Base-by-base conservation (phyloP, 2,888 invertebrate genomes). In the Melipona bicolor region DNA sequence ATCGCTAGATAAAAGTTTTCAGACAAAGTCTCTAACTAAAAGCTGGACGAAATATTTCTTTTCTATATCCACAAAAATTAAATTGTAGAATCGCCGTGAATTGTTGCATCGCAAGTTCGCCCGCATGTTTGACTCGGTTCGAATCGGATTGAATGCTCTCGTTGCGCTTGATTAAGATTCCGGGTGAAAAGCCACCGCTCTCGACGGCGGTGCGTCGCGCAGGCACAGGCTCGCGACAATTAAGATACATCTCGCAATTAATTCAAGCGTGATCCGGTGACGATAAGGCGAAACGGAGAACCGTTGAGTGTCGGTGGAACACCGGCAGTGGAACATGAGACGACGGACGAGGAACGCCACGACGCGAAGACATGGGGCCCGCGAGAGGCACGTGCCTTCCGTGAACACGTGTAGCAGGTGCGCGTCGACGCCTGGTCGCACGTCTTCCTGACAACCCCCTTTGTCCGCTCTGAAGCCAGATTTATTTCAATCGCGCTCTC, bases 381-480 rank as follows among this genome's bases (percentile, higher is more conserved):
- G 43, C 70, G 77, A 84, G 82, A 82, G 86, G 85, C 88, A 86
- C 88, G 88, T 88, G 88, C 85, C 88, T 83, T 75, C 69, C 73
- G 61, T 68, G 83, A 80, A 81, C 87, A 83, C 87, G 87, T 87
- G 85, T 85, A 81, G 84, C 88, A 88, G 88, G 88, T 88, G 88
- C 68, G 54, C 71, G 67, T 59, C 68, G 54, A 27, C 27, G 24
- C 36, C 27, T n/a, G 56, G 68, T 79, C 65, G 77, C 54, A 43
- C 73, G 49, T 77, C 72, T 52, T 75, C 19, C 72, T 80, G 32
- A 52, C 73, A 19, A 43, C 59, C n/a, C n/a, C 15, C 56, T 3
- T 56, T 36, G 24, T n/a, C 43, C 64, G n/a, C 19, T 27, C 6
- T 17, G n/a, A 36, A 59, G 19, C 56, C 17, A 24, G 32, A 69